A percentile compares a stretch with the other conserved stretches of the same genome.
These are phyloP conservation scores for Potamarius usumacintae DNA, from an alignment of 2,113 vertebrate species.

Conservation along the genomic window DNA sequence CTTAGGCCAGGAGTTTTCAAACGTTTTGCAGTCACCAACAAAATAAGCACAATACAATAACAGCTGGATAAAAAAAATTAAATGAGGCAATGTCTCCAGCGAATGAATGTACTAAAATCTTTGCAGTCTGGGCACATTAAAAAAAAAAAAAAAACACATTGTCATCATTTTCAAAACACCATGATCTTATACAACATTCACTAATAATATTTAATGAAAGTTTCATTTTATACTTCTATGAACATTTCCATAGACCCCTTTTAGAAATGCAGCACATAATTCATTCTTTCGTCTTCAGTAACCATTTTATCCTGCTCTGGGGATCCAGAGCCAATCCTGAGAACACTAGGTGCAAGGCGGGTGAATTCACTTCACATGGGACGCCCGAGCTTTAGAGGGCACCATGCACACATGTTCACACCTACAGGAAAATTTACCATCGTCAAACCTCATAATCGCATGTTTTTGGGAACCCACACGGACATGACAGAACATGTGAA, in stretches of 20 bases:
- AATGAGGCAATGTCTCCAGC: not conserved
- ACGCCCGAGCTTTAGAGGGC: not conserved
- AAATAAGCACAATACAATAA: slow-evolving; percentile 22
- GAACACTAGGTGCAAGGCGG: not conserved
- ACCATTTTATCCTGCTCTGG: not conserved
- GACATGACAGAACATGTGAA: not conserved
- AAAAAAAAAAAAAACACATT: not conserved
- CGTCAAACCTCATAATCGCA: not conserved
- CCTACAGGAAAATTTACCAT: not conserved
- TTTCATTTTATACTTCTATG: not conserved
- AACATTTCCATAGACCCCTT: not conserved
- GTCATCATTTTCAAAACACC: not conserved
- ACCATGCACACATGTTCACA: not conserved
- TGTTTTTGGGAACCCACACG: not conserved
- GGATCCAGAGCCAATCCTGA: not conserved
- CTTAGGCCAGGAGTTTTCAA: slow-evolving; percentile 1
- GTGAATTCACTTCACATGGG: no score
- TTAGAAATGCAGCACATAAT: not conserved
- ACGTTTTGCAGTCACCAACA: slow-evolving; percentile 6
- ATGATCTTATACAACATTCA: not conserved
- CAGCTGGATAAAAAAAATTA: slow-evolving; percentile 1
- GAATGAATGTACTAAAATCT: not conserved
- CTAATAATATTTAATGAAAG: not conserved
- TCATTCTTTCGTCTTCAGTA: not conserved
- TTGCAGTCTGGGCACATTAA: not conserved